Conservation (phyloP, 2,888 invertebrate species). For the Sisyra terminalis region DNA sequence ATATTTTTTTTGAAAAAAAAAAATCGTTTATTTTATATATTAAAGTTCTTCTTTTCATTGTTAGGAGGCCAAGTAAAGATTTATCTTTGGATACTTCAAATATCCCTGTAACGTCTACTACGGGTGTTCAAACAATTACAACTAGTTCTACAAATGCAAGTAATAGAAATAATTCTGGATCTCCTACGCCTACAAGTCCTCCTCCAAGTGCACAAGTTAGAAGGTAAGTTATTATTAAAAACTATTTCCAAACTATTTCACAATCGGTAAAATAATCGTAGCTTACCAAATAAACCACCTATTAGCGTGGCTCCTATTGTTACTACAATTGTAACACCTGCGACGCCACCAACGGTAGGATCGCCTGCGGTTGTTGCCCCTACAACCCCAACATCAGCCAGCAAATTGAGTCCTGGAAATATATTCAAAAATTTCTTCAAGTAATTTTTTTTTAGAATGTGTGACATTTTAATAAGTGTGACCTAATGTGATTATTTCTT, state of each 20-base stretch:
- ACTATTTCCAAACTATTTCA: not conserved
- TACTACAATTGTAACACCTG: constrained; percentile 20
- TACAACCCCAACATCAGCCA: constrained; percentile 42
- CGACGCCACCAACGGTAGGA: constrained; percentile 22
- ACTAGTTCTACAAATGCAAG: constrained; percentile 19
- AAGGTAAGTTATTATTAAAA: constrained; percentile 24
- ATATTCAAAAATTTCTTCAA: constrained; percentile 96
- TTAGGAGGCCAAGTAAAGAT: too few relatives aligned
- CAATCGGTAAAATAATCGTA: constrained; percentile 14
- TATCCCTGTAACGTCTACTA: constrained; percentile 12
- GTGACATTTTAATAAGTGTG: not conserved
- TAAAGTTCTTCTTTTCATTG: too few relatives aligned
- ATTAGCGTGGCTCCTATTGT: constrained; percentile 19
- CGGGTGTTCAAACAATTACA: constrained; percentile 14
- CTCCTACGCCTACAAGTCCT: constrained; percentile 21
- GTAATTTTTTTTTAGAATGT: constrained; percentile 36
- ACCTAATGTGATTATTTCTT: not conserved
- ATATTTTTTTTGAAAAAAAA: not conserved
- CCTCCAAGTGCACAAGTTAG: constrained; percentile 29
- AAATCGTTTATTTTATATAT: not conserved
- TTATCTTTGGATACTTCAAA: constrained; percentile 8
- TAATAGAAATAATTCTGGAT: constrained; percentile 17
- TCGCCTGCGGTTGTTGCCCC: constrained; percentile 26
- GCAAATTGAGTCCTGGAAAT: constrained; percentile 70
- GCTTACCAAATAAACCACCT: constrained; percentile 23